A percentile compares a stretch with the other conserved stretches of the same genome.
Evolutionary conservation across 2,113 vertebrate species (phyloP).

Genomic region (Ictalurus furcatus): DNA sequence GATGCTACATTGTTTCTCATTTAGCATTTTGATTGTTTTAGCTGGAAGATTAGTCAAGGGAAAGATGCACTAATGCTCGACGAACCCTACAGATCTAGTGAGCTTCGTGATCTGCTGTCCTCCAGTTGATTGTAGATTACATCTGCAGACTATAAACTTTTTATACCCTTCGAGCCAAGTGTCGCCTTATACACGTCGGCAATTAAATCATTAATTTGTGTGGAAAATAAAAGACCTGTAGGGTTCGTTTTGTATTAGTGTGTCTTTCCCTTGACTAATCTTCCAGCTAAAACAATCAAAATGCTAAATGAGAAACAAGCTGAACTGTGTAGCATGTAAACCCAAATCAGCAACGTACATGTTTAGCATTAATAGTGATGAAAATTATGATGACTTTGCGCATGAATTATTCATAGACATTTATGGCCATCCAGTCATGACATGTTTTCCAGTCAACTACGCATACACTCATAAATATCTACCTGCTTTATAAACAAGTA

Average conservation of each 20-base stretch:
- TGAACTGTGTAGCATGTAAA: not conserved
- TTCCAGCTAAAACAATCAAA: not conserved
- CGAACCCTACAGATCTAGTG: not conserved
- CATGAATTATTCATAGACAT: not conserved
- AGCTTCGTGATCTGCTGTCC: not conserved
- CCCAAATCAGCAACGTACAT: not conserved
- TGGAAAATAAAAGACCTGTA: slow-evolving; percentile 13
- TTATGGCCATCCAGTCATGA: not conserved
- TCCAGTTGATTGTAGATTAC: not conserved
- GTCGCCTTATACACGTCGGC: not conserved
- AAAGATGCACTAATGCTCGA: slow-evolving; percentile 11
- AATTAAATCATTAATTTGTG: slow-evolving; percentile 31
- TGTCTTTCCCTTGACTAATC: slow-evolving; percentile 6
- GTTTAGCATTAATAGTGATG: not conserved
- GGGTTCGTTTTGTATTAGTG: not conserved
- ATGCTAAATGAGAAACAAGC: slow-evolving; percentile 14
- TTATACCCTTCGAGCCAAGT: not conserved
- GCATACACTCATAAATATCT: not conserved
- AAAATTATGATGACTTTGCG: not conserved
- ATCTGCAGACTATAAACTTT: not conserved
- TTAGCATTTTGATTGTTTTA: not conserved
- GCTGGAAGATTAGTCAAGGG: not conserved
- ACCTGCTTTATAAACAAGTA: not conserved
- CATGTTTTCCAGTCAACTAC: not conserved
- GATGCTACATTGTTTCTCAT: slow-evolving; percentile 18